phyloP scores from a whole-genome alignment of 2,888 invertebrate genomes.

The Unio pictorum region DNA sequence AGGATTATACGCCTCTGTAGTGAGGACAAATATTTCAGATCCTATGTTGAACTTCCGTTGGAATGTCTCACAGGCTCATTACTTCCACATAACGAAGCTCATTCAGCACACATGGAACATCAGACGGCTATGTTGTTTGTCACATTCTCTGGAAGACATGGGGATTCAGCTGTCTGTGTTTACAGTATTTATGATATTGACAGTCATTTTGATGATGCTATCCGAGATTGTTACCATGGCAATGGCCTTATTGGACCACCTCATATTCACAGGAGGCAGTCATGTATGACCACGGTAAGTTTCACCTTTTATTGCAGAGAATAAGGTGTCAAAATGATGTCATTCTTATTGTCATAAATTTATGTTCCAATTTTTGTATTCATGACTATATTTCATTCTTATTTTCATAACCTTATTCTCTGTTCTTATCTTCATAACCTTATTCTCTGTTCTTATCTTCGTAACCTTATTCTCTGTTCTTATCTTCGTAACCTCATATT shows the following conservation, averaged over 20 bases:
- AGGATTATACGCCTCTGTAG: conserved; percentile 95
- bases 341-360: too few species aligned
- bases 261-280: conserved; percentile 35
- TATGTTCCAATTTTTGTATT: too few species aligned
- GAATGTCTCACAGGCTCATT: conserved; percentile 79
- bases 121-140: conserved; percentile 79
- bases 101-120: conserved; percentile 93
- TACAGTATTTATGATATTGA: conserved; percentile 92
- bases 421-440: too few species aligned
- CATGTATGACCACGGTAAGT: conserved; percentile 48
- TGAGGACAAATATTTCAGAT: conserved; percentile 94
- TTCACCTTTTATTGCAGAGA: not conserved
- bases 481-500: too few species aligned
- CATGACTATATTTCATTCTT: too few species aligned
- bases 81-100: conserved; percentile 86
- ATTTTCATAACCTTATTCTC: too few species aligned
- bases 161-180: conserved; percentile 92
- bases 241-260: conserved; percentile 76
- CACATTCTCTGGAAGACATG: conserved; percentile 89
- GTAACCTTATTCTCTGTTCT: too few species aligned
- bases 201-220: conserved; percentile 95
- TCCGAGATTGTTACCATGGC: conserved; percentile 95
- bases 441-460: too few species aligned
- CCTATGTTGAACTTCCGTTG: conserved; percentile 97
- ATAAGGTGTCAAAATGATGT: not conserved